Percentiles rank a stretch among this genome's conserved stretches.
Evolutionary conservation across 1,140 invertebrate genomes (phyloP).

Genomic region (Scylla paramamosain): DNA sequence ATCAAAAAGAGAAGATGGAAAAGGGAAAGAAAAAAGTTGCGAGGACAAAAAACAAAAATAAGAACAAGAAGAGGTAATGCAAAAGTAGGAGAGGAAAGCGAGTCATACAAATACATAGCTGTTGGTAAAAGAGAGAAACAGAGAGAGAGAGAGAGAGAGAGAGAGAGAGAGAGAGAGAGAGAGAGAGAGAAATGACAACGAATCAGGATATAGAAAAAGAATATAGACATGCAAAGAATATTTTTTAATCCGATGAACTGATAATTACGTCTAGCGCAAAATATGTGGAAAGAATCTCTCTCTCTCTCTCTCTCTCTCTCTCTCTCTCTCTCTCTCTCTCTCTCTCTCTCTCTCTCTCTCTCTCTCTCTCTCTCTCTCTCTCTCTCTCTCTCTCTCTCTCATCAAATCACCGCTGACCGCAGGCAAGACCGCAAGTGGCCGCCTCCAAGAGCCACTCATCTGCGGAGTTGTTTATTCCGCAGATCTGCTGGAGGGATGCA

Average conservation of each 20-base stretch:
- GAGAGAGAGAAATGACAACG: no score
- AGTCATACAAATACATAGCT: no score
- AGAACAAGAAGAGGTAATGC: background rate
- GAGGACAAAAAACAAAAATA: background rate
- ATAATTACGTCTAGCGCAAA: no score
- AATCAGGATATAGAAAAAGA: no score
- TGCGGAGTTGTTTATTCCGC: background rate
- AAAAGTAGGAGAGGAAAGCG: no score
- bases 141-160: no score
- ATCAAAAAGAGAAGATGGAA: no score
- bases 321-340: background rate
- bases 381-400: background rate
- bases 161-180: no score
- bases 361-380: background rate
- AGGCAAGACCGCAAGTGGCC: conserved; percentile 17
- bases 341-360: background rate
- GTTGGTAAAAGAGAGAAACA: background rate
- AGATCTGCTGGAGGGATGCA: background rate
- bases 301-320: background rate
- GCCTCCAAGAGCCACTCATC: background rate
- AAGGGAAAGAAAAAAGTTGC: no score
- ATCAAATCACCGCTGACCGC: background rate
- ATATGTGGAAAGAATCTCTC: background rate
- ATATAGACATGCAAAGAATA: no score
- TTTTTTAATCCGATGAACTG: no score